Evolutionary conservation across 2,888 invertebrate genomes (phyloP).

Genomic region (Antitype chi): DNA sequence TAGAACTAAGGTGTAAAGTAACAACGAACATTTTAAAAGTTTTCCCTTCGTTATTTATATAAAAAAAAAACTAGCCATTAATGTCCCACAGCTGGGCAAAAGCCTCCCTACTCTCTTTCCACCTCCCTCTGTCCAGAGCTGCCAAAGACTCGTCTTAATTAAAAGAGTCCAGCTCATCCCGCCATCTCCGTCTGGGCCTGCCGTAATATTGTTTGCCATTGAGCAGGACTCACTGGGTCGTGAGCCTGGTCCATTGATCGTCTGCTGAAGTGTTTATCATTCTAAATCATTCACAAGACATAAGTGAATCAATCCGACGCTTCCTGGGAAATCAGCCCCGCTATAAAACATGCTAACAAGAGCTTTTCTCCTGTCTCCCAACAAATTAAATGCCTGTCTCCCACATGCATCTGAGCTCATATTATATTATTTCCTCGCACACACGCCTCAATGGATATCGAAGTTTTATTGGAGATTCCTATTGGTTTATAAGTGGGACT

Average conservation of each 20-base stretch:
- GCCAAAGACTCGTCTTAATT: too few species aligned
- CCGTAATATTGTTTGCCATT: too few species aligned
- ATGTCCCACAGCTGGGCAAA: too few species aligned
- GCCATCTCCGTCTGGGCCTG: too few species aligned
- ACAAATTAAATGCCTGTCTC: slow-evolving; percentile 13
- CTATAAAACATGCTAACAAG: background rate
- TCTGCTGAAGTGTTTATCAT: background rate
- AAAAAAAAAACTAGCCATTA: too few species aligned
- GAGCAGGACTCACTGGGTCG: too few species aligned
- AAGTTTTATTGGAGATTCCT: slow-evolving; percentile 50
- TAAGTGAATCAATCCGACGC: background rate
- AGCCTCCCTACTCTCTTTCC: too few species aligned
- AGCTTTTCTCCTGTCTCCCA: background rate
- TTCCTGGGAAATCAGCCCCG: background rate
- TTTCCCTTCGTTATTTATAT: background rate
- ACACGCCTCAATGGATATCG: background rate
- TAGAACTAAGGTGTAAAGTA: background rate
- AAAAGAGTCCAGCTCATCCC: too few species aligned
- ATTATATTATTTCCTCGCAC: slow-evolving; percentile 3
- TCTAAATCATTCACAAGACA: background rate
- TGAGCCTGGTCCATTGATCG: too few species aligned
- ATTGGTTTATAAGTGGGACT: slow-evolving; percentile 8
- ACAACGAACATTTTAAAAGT: background rate
- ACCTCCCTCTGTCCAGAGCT: too few species aligned
- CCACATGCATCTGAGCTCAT: slow-evolving; percentile 15